phyloP scores from a whole-genome alignment of 2,113 vertebrate species.

The Micromys minutus region DNA sequence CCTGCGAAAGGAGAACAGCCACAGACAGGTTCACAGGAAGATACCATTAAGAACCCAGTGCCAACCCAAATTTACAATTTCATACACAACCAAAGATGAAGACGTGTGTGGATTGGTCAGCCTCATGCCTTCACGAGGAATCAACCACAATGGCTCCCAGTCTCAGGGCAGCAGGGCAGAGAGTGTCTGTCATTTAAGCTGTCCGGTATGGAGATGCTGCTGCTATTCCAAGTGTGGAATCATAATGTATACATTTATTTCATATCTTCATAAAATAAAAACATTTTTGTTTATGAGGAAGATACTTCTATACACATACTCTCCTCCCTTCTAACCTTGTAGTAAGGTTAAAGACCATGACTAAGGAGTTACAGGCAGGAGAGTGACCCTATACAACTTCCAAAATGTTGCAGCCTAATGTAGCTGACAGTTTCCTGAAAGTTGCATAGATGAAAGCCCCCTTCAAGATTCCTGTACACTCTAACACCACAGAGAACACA shows the following conservation, averaged over 20 bases:
- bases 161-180: neutral
- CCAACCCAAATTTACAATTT: neutral
- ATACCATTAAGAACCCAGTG: neutral
- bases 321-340: neutral
- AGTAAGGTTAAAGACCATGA: neutral
- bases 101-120: accelerated
- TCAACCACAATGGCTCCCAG: accelerated
- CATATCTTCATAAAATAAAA: conserved; percentile 22
- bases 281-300: neutral
- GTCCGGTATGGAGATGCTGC: neutral
- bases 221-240: neutral
- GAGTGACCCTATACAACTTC: neutral
- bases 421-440: neutral
- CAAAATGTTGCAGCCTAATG: neutral
- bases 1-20: neutral
- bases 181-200: neutral
- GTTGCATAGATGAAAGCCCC: neutral
- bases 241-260: neutral
- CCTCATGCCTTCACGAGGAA: neutral
- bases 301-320: neutral
- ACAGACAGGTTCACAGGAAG: neutral
- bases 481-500: neutral
- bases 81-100: neutral
- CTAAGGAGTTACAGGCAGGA: neutral
- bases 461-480: neutral